Conservation (phyloP, 2,113 vertebrate species). For the Ceyx cyanopectus region DNA sequence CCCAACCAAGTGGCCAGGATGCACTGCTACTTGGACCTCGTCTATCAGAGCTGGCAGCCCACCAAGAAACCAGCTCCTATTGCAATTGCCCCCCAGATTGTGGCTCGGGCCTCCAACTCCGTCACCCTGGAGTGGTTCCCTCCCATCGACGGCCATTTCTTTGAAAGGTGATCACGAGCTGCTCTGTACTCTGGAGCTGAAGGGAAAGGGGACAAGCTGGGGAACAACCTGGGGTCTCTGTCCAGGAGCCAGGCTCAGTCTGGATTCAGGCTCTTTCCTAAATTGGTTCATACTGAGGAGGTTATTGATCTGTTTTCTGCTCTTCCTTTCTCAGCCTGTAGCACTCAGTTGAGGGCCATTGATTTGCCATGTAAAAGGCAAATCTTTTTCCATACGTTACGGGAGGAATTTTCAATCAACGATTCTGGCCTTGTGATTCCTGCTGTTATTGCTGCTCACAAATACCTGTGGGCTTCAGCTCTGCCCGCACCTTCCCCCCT, state of each 20-base stretch:
- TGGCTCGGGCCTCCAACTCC: conserved; percentile 82
- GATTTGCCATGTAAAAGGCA: conserved; percentile 63
- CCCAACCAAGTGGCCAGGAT: conserved; percentile 97
- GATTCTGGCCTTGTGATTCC: neutral
- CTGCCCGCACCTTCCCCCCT: neutral
- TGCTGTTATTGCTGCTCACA: neutral
- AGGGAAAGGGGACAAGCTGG: neutral
- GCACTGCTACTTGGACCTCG: conserved; percentile 98
- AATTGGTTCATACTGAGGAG: neutral
- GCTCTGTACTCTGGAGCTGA: neutral
- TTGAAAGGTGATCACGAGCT: conserved; percentile 91
- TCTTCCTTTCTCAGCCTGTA: conserved; percentile 57
- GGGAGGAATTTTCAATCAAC: conserved; percentile 31
- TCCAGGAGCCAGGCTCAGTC: neutral
- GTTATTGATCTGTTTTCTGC: conserved; percentile 66
- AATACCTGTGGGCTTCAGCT: neutral
- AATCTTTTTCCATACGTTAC: conserved; percentile 27
- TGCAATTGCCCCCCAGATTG: conserved; percentile 89
- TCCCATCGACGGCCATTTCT: conserved; percentile 92
- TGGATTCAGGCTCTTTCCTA: conserved; percentile 29
- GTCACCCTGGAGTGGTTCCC: conserved; percentile 96
- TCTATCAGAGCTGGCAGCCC: conserved; percentile 95
- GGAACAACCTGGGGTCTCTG: rapidly evolving
- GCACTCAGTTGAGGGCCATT: conserved; percentile 49
- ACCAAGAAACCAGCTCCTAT: conserved; percentile 87